Conservation (phyloP, 2,797 vertebrate species). For the Malacoraja senta region DNA sequence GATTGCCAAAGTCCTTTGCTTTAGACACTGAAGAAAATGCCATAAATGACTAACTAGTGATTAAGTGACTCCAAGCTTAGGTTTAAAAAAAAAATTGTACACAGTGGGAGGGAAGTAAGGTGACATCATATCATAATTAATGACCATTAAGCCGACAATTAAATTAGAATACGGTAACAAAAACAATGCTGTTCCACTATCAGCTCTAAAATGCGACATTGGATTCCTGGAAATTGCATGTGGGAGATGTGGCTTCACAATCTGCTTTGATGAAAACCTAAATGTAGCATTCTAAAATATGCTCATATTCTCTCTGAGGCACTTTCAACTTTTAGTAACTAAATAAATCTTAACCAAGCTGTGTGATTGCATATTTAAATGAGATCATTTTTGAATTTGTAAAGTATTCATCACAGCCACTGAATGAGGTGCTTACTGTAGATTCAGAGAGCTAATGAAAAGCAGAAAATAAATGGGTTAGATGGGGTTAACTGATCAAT, state of each 20-base stretch:
- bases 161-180: background rate
- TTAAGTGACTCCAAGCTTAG: background rate
- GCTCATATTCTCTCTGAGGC: background rate
- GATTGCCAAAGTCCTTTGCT: background rate
- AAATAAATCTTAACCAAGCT: background rate
- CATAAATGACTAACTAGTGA: background rate
- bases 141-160: background rate
- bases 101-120: conserved; percentile 16
- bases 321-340: background rate
- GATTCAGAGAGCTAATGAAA: background rate
- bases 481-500: conserved; percentile 16
- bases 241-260: background rate
- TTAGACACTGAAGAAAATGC: background rate
- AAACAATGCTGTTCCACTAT: background rate
- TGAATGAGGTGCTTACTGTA: too few species aligned
- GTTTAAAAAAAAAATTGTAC: background rate
- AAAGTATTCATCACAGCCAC: background rate
- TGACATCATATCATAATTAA: conserved; percentile 17
- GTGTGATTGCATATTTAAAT: background rate
- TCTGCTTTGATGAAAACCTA: background rate
- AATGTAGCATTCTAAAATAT: background rate
- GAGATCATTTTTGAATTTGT: background rate
- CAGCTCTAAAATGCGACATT: background rate
- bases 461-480: background rate
- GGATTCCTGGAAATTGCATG: background rate